These are phyloP conservation scores for Patella pellucida DNA, from an alignment of 2,888 invertebrate genomes.

Conservation along the genomic window DNA sequence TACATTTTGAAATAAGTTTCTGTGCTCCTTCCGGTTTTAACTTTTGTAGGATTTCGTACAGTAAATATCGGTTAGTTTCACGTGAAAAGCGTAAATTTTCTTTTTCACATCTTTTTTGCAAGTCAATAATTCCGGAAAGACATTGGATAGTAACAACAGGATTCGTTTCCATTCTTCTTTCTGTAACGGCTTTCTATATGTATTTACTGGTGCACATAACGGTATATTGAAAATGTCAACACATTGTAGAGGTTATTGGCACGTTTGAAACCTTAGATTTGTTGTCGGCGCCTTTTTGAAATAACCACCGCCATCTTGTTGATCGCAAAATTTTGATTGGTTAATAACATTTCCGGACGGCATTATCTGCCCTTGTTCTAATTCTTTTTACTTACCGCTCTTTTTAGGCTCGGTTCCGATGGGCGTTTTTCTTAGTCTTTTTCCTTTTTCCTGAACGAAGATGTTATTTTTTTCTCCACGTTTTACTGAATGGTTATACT, in stretches of 20 bases:
- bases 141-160: slow-evolving; percentile 44
- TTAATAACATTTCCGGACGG: neutral
- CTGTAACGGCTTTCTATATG: too few species aligned
- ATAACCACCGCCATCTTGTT: neutral
- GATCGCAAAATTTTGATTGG: neutral
- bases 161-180: neutral
- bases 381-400: neutral
- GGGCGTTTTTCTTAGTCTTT: too few species aligned
- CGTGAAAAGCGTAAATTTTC: slow-evolving; percentile 52
- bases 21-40: slow-evolving; percentile 61
- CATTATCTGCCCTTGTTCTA: too few species aligned
- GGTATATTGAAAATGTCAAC: too few species aligned
- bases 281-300: neutral
- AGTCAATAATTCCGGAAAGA: slow-evolving; percentile 53
- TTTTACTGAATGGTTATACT: too few species aligned
- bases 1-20: slow-evolving; percentile 59
- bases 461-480: too few species aligned
- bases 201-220: too few species aligned
- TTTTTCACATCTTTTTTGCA: slow-evolving; percentile 49
- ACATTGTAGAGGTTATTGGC: too few species aligned
- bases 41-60: slow-evolving; percentile 58
- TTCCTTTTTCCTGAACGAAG: too few species aligned
- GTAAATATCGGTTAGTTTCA: slow-evolving; percentile 57
- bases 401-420: neutral
- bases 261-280: neutral